Conservation (phyloP, 1,140 invertebrate genomes). For the Ephestia elutella region DNA sequence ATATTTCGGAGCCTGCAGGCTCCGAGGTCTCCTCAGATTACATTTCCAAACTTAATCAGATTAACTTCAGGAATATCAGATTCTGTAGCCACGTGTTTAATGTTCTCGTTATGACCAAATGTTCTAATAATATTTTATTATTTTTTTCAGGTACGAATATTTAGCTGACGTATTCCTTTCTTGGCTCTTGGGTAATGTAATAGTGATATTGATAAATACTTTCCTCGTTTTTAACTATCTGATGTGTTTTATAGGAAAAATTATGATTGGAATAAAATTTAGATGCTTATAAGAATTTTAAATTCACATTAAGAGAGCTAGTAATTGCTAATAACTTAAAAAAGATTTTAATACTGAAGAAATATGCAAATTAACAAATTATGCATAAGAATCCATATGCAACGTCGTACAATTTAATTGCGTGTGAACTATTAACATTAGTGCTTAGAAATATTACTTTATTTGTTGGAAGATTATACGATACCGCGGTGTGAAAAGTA, state of each 20-base stretch:
- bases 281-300: too few relatives aligned
- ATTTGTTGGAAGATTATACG: conserved; percentile 22
- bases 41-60: too few relatives aligned
- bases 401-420: not conserved
- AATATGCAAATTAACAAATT: not conserved
- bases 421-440: conserved; percentile 1
- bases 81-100: not conserved
- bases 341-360: not conserved
- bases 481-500: conserved; percentile 34
- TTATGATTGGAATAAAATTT: too few relatives aligned
- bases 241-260: too few relatives aligned
- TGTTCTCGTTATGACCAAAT: not conserved
- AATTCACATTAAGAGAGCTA: too few relatives aligned
- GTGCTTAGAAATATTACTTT: conserved; percentile 2
- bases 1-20: too few relatives aligned
- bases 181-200: not conserved
- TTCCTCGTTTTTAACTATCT: too few relatives aligned
- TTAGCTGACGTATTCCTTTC: not conserved
- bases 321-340: too few relatives aligned
- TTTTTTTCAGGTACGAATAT: not conserved
- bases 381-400: not conserved
- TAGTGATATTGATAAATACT: too few relatives aligned
- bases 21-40: too few relatives aligned
- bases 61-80: too few relatives aligned
- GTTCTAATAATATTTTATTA: not conserved